Conservation (phyloP, 2,888 invertebrate genomes). For the Pammene fasciana region DNA sequence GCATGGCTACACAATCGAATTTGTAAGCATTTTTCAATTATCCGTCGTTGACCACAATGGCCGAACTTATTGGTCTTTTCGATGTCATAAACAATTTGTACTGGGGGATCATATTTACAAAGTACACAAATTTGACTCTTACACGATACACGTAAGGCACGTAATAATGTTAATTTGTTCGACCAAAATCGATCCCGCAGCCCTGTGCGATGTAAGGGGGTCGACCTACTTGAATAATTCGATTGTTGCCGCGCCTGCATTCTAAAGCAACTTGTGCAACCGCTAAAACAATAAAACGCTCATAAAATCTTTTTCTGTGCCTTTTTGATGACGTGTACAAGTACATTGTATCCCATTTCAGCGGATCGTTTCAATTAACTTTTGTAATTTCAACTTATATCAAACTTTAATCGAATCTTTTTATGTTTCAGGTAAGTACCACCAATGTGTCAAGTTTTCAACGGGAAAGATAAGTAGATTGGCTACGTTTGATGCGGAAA, state of each 20-base stretch:
- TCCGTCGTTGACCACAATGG: conserved; percentile 80
- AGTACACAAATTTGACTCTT: conserved; percentile 49
- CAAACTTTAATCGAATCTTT: conserved; percentile 47
- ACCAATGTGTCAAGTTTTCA: conserved; percentile 43
- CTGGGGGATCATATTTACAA: conserved; percentile 49
- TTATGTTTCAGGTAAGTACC: conserved; percentile 73
- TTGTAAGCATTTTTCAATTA: conserved; percentile 81
- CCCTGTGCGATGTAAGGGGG: conserved; percentile 59
- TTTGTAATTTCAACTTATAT: conserved; percentile 35
- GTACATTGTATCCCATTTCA: conserved; percentile 45
- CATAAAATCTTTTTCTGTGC: conserved; percentile 50
- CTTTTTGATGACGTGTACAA: conserved; percentile 44
- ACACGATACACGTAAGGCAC: conserved; percentile 29
- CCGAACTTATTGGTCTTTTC: conserved; percentile 74
- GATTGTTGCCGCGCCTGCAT: conserved; percentile 68
- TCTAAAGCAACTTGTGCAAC: conserved; percentile 60
- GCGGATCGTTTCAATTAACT: conserved; percentile 36
- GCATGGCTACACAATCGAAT: conserved; percentile 75
- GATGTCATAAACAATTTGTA: conserved; percentile 72
- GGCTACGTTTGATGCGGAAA: conserved; percentile 32
- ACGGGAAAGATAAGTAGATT: conserved; percentile 36
- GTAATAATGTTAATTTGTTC: conserved; percentile 43
- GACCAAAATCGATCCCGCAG: conserved; percentile 57
- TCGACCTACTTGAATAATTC: conserved; percentile 67
- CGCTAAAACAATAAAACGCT: conserved; percentile 64